A percentile compares a stretch with the other conserved stretches of the same genome.
Conservation (phyloP, 2,888 invertebrate species). For the Anodontia alba region DNA sequence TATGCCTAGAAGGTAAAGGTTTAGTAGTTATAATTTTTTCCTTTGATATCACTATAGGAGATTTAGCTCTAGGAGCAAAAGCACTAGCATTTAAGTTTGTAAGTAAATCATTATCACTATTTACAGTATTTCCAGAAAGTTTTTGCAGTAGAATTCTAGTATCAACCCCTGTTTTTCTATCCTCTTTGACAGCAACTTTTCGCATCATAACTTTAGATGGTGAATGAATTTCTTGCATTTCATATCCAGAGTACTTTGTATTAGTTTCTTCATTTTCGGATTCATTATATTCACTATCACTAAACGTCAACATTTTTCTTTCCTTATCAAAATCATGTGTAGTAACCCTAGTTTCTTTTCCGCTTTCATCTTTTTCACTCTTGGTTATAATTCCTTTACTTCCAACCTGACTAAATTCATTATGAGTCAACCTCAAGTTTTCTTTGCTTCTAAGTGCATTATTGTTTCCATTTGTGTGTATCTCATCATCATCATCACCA, state of each 20-base stretch:
- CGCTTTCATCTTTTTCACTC: neutral
- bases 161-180: slow-evolving; percentile 38
- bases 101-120: slow-evolving; percentile 15
- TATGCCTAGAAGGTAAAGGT: neutral
- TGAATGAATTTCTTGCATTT: slow-evolving; percentile 55
- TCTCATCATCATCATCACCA: slow-evolving; percentile 16
- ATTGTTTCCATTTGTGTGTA: neutral
- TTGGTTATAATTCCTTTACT: neutral
- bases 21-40: slow-evolving; percentile 41
- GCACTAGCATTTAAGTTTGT: slow-evolving; percentile 57
- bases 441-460: neutral
- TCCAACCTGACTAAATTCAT: neutral
- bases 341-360: neutral
- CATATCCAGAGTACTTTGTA: neutral
- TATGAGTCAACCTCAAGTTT: neutral
- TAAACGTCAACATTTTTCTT: slow-evolving; percentile 19
- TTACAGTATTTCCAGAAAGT: neutral
- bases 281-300: slow-evolving; percentile 19
- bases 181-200: slow-evolving; percentile 64
- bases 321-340: neutral
- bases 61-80: slow-evolving; percentile 59
- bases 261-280: slow-evolving; percentile 26
- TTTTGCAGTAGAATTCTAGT: slow-evolving; percentile 30
- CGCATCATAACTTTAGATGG: slow-evolving; percentile 65
- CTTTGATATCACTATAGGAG: slow-evolving; percentile 65